A percentile compares a stretch with the other conserved stretches of the same genome.
These are phyloP conservation scores for Caerostris extrusa DNA, from an alignment of 1,140 invertebrate genomes.

Conservation along the genomic window DNA sequence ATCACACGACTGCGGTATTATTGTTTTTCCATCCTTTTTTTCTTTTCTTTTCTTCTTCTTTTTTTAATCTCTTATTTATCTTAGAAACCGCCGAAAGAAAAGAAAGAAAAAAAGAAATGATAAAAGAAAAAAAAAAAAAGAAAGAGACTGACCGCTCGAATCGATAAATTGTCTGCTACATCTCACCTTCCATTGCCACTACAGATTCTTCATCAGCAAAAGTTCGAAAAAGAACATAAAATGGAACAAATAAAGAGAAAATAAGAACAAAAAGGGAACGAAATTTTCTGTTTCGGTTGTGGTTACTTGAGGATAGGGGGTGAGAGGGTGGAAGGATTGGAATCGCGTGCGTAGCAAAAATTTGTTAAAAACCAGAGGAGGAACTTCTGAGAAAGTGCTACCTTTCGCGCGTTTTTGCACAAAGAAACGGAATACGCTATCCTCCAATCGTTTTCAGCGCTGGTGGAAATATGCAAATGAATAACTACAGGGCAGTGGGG, in stretches of 20 bases:
- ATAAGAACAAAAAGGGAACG: too few species aligned
- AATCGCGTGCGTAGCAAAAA: too few species aligned
- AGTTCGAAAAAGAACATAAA: conserved; percentile 13
- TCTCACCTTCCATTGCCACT: conserved; percentile 10
- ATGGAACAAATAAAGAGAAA: background rate
- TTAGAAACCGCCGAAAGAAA: background rate
- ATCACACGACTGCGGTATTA: conserved; percentile 4
- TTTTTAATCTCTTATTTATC: background rate
- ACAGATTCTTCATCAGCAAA: background rate
- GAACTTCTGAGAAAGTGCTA: too few species aligned
- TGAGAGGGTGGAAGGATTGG: too few species aligned
- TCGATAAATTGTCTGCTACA: background rate
- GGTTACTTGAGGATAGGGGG: too few species aligned
- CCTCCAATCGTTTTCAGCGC: too few species aligned
- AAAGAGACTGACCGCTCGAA: conserved; percentile 14
- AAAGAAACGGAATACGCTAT: too few species aligned
- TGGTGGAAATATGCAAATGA: too few species aligned
- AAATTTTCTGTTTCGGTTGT: too few species aligned
- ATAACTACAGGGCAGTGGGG: too few species aligned
- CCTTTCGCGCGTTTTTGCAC: too few species aligned
- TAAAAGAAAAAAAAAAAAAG: background rate
- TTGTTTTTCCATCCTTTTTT: background rate
- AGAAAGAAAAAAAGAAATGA: background rate
- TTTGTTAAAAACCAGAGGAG: too few species aligned
- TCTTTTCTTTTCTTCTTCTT: background rate